Evolutionary conservation across 1,140 invertebrate genomes (phyloP).

Genomic region (Drosophila sturtevanti): DNA sequence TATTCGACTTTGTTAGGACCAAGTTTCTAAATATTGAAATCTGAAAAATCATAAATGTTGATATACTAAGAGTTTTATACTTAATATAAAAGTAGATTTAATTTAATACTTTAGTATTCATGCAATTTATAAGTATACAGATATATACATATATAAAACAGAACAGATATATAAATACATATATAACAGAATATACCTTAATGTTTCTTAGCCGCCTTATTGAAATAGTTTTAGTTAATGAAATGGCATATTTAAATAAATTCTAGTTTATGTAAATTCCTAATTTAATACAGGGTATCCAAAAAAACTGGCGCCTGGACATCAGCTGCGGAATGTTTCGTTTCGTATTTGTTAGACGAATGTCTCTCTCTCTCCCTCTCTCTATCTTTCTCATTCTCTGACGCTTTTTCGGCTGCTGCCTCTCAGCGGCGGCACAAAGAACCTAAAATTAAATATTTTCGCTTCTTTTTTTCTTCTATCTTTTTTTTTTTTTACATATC

Average conservation of each 20-base stretch:
- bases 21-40: too few relatives aligned
- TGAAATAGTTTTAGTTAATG: too few relatives aligned
- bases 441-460: slow-evolving; percentile 82
- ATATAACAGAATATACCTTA: too few relatives aligned
- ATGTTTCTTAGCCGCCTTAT: too few relatives aligned
- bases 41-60: too few relatives aligned
- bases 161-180: too few relatives aligned
- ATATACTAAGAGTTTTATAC: too few relatives aligned
- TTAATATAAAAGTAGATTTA: too few relatives aligned
- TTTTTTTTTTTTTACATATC: slow-evolving; percentile 64
- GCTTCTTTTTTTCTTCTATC: slow-evolving; percentile 40
- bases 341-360: slow-evolving; percentile 30
- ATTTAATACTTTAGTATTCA: too few relatives aligned
- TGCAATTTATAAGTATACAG: too few relatives aligned
- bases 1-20: too few relatives aligned
- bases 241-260: neutral
- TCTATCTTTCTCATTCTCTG: slow-evolving; percentile 22
- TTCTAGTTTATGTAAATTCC: neutral
- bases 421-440: slow-evolving; percentile 64
- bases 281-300: neutral
- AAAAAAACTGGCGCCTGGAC: neutral
- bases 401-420: slow-evolving; percentile 30
- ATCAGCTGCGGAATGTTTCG: slow-evolving; percentile 10
- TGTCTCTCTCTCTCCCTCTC: slow-evolving; percentile 10
- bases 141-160: too few relatives aligned